phyloP scores from a whole-genome alignment of 2,797 vertebrate genomes.

The Sus cebifrons region DNA sequence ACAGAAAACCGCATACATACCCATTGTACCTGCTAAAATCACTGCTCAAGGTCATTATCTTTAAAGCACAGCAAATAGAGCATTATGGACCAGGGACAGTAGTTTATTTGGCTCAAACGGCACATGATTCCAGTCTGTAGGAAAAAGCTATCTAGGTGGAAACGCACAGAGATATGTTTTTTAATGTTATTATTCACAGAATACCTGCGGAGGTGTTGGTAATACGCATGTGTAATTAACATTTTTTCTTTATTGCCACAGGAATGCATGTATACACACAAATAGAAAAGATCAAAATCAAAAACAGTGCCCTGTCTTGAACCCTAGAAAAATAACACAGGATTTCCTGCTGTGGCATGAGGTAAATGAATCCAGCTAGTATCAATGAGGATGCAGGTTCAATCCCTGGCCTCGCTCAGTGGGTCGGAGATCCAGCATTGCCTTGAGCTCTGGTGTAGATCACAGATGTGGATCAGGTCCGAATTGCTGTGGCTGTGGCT shows the following conservation, averaged over 20 bases:
- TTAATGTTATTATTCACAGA: conserved; percentile 35
- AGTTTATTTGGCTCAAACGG: conserved; percentile 23
- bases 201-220: conserved; percentile 4
- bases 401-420: no score
- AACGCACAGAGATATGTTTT: conserved; percentile 11
- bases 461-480: no score
- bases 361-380: no score
- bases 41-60: background rate
- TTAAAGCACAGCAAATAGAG: conserved; percentile 64
- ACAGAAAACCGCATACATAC: conserved; percentile 13
- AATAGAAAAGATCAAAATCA: conserved; percentile 51
- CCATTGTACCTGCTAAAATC: conserved; percentile 25
- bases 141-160: conserved; percentile 31
- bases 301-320: conserved; percentile 12
- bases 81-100: background rate
- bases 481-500: no score
- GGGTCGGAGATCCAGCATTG: no score
- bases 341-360: no score
- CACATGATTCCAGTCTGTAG: conserved; percentile 18
- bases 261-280: background rate
- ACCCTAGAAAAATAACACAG: background rate
- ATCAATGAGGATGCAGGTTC: no score
- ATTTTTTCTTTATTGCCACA: background rate
- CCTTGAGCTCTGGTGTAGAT: no score
- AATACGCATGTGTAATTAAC: conserved; percentile 51